These are phyloP conservation scores for Amphilophus citrinellus DNA, from an alignment of 2,113 vertebrate genomes.

Conservation along the genomic window DNA sequence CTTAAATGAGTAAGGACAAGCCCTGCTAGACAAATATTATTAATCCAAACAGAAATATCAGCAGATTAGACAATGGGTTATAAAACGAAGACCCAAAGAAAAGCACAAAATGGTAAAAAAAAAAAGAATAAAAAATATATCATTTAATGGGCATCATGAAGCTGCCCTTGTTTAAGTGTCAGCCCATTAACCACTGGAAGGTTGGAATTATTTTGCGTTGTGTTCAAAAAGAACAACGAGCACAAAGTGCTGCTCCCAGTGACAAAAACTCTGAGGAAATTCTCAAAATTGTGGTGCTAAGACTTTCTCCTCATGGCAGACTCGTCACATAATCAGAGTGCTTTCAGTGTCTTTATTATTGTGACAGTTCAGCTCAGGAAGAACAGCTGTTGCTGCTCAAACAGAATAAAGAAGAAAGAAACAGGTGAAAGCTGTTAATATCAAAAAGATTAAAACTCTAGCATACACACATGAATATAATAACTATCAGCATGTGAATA, in stretches of 20 bases:
- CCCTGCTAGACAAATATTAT: not conserved
- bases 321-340: not conserved
- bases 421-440: not conserved
- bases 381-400: not conserved
- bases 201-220: not conserved
- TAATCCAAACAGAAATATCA: conserved; percentile 9
- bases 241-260: not conserved
- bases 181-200: not conserved
- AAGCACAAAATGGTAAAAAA: not conserved
- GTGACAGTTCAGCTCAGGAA: not conserved
- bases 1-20: conserved; percentile 18
- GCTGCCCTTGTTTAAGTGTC: not conserved
- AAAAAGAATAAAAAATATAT: not conserved
- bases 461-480: not conserved
- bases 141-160: not conserved
- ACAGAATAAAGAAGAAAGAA: not conserved
- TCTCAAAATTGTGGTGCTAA: not conserved
- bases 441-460: not conserved
- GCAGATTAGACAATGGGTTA: not conserved
- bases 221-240: not conserved
- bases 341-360: not conserved
- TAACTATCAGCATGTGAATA: not conserved
- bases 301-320: not conserved
- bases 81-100: not conserved
- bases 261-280: not conserved